phyloP scores from a whole-genome alignment of 2,888 invertebrate genomes.

The Myopa testacea region DNA sequence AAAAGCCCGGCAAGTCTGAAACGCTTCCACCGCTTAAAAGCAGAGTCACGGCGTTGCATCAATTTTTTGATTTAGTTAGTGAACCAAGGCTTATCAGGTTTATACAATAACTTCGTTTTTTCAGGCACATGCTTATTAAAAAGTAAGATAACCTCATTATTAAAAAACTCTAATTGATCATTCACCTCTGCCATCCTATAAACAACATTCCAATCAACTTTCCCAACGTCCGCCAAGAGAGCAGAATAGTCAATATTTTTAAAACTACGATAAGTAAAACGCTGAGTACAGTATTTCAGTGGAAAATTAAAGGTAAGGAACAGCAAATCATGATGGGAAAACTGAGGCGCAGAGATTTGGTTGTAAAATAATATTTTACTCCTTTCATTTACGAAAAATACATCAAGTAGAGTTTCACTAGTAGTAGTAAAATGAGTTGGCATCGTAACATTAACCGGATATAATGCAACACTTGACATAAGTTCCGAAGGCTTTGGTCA shows the following conservation, averaged over 20 bases:
- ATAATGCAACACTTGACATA: not conserved
- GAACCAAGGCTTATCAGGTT: too few species aligned
- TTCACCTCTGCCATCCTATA: not conserved
- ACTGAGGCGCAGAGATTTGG: too few species aligned
- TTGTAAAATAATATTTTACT: too few species aligned
- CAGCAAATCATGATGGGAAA: too few species aligned
- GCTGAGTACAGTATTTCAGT: not conserved
- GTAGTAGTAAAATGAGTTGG: not conserved
- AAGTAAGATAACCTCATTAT: not conserved
- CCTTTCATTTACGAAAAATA: too few species aligned
- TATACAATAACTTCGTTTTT: too few species aligned
- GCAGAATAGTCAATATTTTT: not conserved
- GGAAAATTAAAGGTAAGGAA: not conserved
- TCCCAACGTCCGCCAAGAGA: not conserved
- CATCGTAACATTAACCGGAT: conserved; percentile 4
- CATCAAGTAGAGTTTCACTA: too few species aligned
- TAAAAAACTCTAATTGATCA: not conserved
- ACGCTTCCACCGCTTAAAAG: too few species aligned
- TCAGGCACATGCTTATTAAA: not conserved
- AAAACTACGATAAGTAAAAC: not conserved
- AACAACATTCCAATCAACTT: not conserved
- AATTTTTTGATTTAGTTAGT: too few species aligned
- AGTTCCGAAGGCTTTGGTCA: not conserved
- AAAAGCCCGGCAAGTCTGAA: too few species aligned
- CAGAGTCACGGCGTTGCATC: too few species aligned